Evolutionary conservation across 2,797 vertebrate species (phyloP).

Genomic region (Gastrophryne carolinensis): DNA sequence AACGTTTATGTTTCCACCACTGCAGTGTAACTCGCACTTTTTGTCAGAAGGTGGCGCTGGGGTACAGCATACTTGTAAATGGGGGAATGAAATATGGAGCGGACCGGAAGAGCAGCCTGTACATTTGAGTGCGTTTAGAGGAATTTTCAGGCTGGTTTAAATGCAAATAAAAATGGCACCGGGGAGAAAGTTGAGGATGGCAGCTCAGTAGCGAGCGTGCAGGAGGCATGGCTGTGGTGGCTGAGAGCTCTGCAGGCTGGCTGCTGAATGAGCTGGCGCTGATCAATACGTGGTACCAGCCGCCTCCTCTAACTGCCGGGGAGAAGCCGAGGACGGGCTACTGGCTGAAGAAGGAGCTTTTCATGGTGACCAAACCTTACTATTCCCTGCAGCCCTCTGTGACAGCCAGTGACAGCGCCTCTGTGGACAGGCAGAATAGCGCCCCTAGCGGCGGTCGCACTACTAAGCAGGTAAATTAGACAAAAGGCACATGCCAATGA

Average conservation of each 20-base stretch:
- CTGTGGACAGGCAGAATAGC: background rate
- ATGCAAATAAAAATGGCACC: too few relatives aligned
- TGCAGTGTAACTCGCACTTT: too few relatives aligned
- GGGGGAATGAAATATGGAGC: background rate
- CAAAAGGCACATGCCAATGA: too few relatives aligned
- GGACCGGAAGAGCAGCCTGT: background rate
- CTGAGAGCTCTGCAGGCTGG: constrained; percentile 68
- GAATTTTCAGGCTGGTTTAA: too few relatives aligned
- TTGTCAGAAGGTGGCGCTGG: too few relatives aligned
- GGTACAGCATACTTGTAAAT: too few relatives aligned
- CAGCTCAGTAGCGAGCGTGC: too few relatives aligned
- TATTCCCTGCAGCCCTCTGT: background rate
- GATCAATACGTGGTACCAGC: constrained; percentile 65
- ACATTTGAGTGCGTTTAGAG: background rate
- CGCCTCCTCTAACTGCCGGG: background rate
- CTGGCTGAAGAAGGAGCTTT: constrained; percentile 16
- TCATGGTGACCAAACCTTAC: constrained; percentile 17
- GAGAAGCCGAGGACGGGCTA: background rate
- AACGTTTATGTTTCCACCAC: too few relatives aligned
- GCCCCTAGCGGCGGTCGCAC: background rate
- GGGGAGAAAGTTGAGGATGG: too few relatives aligned
- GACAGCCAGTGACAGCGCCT: background rate
- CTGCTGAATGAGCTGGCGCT: constrained; percentile 78
- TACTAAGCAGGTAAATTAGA: too few relatives aligned
- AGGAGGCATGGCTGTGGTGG: constrained; percentile 83